These are phyloP conservation scores for Todus mexicanus DNA, from an alignment of 2,797 vertebrate species.

Conservation along the genomic window DNA sequence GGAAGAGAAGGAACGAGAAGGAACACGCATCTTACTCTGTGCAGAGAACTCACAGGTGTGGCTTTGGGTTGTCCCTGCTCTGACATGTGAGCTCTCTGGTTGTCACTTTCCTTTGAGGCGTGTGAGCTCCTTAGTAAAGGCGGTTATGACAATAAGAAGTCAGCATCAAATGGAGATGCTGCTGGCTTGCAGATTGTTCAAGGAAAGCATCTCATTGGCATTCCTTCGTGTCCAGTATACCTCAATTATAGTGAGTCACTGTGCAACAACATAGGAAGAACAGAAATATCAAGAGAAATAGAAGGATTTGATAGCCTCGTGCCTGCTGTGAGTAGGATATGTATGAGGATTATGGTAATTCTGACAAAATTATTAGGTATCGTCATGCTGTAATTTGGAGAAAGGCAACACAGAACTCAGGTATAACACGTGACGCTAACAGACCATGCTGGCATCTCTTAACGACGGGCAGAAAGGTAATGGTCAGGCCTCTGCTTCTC, in stretches of 20 bases:
- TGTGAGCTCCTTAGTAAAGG: neutral
- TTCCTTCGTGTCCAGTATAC: neutral
- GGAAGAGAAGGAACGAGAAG: neutral
- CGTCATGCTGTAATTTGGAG: neutral
- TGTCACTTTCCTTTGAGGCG: neutral
- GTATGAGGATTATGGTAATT: neutral
- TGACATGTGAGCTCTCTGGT: neutral
- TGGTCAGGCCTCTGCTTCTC: neutral
- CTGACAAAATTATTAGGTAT: neutral
- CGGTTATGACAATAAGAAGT: neutral
- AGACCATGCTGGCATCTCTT: neutral
- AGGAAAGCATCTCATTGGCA: neutral
- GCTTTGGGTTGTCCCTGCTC: neutral
- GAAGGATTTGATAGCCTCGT: neutral
- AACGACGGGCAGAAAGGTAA: neutral
- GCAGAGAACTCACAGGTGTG: neutral
- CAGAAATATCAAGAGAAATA: neutral
- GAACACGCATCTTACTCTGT: neutral
- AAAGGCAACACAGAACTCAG: neutral
- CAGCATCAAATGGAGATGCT: neutral
- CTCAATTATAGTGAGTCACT: conserved; percentile 14
- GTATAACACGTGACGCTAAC: neutral
- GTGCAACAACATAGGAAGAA: neutral
- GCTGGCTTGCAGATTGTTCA: neutral
- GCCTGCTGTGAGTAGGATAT: neutral